Base-by-base conservation (phyloP, 2,888 invertebrate species). In the Ectemnius lituratus region DNA sequence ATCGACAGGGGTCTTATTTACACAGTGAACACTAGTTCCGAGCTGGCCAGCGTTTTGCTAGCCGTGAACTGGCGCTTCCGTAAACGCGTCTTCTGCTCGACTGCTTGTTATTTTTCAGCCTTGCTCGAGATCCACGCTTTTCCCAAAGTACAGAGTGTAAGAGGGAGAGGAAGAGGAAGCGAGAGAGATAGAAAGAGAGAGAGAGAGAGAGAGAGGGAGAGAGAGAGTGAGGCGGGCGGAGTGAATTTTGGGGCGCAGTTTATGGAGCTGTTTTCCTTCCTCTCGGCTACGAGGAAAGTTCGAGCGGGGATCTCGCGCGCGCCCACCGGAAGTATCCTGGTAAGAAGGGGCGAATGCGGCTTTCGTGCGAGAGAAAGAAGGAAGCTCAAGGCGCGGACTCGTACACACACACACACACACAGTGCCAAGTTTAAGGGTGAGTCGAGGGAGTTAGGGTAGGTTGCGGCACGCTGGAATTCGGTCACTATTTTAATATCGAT, bases 401-500 rank as follows among this genome's bases (percentile, higher is more conserved):
- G 37, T 4, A 37, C 37, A 3, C 37, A 37, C 37, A 3, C 37
- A 37, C 37, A 37, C 37, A 37, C 37, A 37, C 37, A 37, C 37
- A 37, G 37, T 37, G 37, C 37, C 74, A 77, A 76, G 83, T 83
- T 81, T 79, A 80, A 79, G 83, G 83, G 81, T 75, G 79, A 78
- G 80, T 60, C 68, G 76, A 80, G 82, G 79, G 78, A 75, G 87
- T 90, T 90, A 85, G 85, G 89, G 89, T 85, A 90, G 90, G 90
- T 90, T 88, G 88, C 83, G 85, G 84, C 80, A 83, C 82, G 75
- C 81, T 86, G 89, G 88, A 90, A 90, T 90, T 90, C 90, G 90
- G 90, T 90, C 90, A 90, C 90, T 89, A 89, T 90, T 90, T 90
- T 90, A 88, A 88, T 89, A 90, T 90, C 90, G 90, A 90, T 90